Base-by-base conservation (phyloP, 2,113 vertebrate genomes). In the Oxyruncus cristatus region DNA sequence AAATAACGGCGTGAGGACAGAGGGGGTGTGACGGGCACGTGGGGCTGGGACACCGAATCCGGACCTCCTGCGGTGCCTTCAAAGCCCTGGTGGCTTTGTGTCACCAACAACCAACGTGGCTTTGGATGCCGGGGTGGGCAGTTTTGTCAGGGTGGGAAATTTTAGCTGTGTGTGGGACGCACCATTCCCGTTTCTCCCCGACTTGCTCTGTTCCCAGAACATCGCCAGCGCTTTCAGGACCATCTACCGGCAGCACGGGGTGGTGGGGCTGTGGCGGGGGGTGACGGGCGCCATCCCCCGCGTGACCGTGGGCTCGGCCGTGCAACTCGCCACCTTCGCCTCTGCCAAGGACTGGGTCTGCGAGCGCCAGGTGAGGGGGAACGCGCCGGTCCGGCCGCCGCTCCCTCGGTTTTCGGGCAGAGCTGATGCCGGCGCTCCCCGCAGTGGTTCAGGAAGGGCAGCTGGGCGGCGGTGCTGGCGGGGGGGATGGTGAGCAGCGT, bases 271-370 rank as follows among this genome's bases (percentile, higher is more conserved):
- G 44, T 99, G 99, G 99, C 98, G 99, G 73, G 99, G 99, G 1
- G 99, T 99, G 84, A 98, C 98, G 0, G 99, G 99, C 0, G 99
- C 99, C 0, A 98, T 99, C 79, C 99, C 99, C 33, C 98, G 99
- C 2, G 99, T 99, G 93, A 99, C 98, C 77, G 99, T 99, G 91
- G 99, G 99, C 85, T 99, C 99, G 1, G 99, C 99, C 1, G 98
- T 98, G 6, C 99, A 99, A 86, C 98, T 99, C 27, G 98, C 99
- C 88, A 99, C 99, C 78, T 99, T 99, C 56, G 92, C 98, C 92
- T 99, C 98, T 0, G 98, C 99, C 97, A 99, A 99, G 96, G 97
- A 99, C 85, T 98, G 98, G 98, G 98, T 99, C 32, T 96, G 97
- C 16, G 66, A 97, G 84, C 94, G 1, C n/a, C 92, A 98, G 98